These are phyloP conservation scores for Gymnoscopelus microlampas DNA, from an alignment of 2,797 vertebrate genomes.

Conservation along the genomic window DNA sequence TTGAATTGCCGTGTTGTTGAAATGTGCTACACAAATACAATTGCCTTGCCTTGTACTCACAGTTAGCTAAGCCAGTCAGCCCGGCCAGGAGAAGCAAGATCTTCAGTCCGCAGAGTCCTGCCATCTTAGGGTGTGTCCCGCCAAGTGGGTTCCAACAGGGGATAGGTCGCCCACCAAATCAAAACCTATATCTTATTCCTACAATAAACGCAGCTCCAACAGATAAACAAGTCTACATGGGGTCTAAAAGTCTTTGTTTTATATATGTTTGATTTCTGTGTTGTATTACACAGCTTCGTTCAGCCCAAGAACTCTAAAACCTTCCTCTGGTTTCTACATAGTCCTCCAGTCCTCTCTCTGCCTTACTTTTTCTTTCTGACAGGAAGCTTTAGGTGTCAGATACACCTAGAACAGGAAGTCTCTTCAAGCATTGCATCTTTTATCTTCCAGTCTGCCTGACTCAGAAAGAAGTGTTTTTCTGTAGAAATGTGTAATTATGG, in stretches of 20 bases:
- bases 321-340: slow-evolving; percentile 63
- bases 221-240: slow-evolving; percentile 21
- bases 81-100: slow-evolving; percentile 79
- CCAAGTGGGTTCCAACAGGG: slow-evolving; percentile 75
- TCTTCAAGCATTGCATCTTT: too few species aligned
- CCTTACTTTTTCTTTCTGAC: too few species aligned
- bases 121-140: slow-evolving; percentile 80
- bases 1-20: too few species aligned
- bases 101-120: slow-evolving; percentile 82
- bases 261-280: slow-evolving; percentile 74
- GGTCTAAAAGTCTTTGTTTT: slow-evolving; percentile 25
- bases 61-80: slow-evolving; percentile 67
- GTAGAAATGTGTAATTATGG: too few species aligned
- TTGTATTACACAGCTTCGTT: slow-evolving; percentile 85
- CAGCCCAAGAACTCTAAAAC: slow-evolving; percentile 79
- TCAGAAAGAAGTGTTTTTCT: too few species aligned
- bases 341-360: too few species aligned
- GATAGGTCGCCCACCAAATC: slow-evolving; percentile 44
- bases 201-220: background rate
- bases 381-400: too few species aligned
- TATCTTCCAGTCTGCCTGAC: too few species aligned
- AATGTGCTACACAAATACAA: too few species aligned
- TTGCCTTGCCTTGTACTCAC: slow-evolving; percentile 70
- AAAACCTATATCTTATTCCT: slow-evolving; percentile 13
- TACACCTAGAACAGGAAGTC: too few species aligned